Conservation (phyloP, 2,797 vertebrate genomes). For the Anas georgica region DNA sequence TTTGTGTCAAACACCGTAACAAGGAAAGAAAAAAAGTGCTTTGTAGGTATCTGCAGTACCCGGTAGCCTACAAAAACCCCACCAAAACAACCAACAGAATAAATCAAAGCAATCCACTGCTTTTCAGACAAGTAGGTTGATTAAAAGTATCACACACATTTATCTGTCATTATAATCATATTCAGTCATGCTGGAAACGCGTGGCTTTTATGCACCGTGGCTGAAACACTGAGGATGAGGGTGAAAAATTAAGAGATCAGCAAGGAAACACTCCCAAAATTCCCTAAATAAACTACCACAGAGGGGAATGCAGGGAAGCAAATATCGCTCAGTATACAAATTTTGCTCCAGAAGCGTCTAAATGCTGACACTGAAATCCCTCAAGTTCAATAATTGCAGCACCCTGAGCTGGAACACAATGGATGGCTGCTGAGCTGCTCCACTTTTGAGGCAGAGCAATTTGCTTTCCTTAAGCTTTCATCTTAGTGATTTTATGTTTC, state of each 20-base stretch:
- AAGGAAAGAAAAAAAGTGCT: not conserved
- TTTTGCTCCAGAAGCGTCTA: not conserved
- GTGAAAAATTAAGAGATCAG: not conserved
- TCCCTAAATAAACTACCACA: not conserved
- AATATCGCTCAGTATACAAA: not conserved
- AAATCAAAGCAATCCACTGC: not conserved
- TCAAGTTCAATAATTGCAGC: not conserved
- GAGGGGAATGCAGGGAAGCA: not conserved
- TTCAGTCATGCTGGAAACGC: not conserved
- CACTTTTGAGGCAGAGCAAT: not conserved
- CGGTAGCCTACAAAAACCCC: not conserved
- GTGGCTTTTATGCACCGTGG: not conserved
- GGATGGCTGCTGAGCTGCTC: not conserved
- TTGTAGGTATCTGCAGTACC: not conserved
- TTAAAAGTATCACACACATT: not conserved
- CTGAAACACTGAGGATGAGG: not conserved
- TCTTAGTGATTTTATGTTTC: not conserved
- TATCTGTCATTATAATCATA: not conserved
- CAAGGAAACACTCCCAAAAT: not conserved
- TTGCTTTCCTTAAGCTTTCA: not conserved
- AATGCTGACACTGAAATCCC: not conserved
- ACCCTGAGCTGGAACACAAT: not conserved
- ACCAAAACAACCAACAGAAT: not conserved
- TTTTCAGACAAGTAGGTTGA: conserved; percentile 41
- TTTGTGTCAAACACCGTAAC: not conserved